Base-by-base conservation (phyloP, 2,113 vertebrate genomes). In the Drymodes brunneopygia region DNA sequence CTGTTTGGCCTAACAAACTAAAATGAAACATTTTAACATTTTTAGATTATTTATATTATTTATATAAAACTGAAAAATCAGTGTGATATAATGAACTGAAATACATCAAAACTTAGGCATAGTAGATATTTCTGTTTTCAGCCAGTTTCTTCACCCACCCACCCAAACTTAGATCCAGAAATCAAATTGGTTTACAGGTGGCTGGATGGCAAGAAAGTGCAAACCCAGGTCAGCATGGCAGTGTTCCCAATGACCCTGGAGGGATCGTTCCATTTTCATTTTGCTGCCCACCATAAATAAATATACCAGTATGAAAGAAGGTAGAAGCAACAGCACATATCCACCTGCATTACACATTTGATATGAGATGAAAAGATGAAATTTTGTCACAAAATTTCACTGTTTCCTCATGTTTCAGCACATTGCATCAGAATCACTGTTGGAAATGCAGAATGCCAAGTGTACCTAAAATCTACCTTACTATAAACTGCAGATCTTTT, bases 351-450 rank as follows among this genome's bases (percentile, higher is more conserved):
- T 35, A 15, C 21, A 71, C 8, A 54, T 48, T 74, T 83, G 25
- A 89, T 92, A 85, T 72, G 29, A 78, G 62, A 74, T n/a, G 17
- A 54, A 83, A 71, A 83, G 50, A 38, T 29, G 22, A 64, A 87
- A 91, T 73, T 65, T 31, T 33, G 31, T 58, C 22, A 51, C 42
- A 60, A 92, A 89, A 78, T 40, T n/a, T 79, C 35, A 47, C 17
- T 3, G 3, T n/a, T 29, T 92, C 24, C 14, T 71, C 7, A 5
- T 23, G 25, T 23, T 90, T 36, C 35, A 82, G 66, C 50, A 77
- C 0, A 1, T 17, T 33, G 27, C 6, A 0, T 64, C 28, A 72
- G 16, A 65, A 58, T 38, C 5, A 2, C 31, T 81, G 19, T 3
- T 61, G 53, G 22, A 45, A 85, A 53, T 14, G 27, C 35, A 71